Conservation (phyloP, 1,140 invertebrate species). For the Tachypleus tridentatus region DNA sequence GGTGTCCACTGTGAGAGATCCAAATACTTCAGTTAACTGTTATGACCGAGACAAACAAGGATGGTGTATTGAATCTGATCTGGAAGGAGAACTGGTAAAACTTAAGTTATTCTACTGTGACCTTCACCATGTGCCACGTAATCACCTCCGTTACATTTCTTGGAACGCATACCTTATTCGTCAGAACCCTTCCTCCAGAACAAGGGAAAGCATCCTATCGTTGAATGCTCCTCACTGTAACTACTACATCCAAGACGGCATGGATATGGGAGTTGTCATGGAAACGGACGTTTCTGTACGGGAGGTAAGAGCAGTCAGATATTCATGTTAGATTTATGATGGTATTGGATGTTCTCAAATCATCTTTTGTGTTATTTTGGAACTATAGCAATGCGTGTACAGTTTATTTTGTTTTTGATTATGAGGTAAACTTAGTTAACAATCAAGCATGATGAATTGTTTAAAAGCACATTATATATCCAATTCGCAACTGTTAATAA, state of each 20-base stretch:
- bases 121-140: conserved; percentile 68
- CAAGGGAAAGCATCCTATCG: conserved; percentile 38
- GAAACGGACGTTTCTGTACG: conserved; percentile 61
- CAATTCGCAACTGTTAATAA: too few relatives aligned
- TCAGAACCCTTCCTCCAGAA: conserved; percentile 29
- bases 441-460: too few relatives aligned
- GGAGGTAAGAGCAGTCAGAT: too few relatives aligned
- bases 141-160: conserved; percentile 60
- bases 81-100: conserved; percentile 58
- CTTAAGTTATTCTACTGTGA: conserved; percentile 65
- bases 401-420: too few relatives aligned
- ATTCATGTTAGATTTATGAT: too few relatives aligned
- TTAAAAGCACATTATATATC: too few relatives aligned
- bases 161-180: conserved; percentile 58
- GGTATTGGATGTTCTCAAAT: too few relatives aligned
- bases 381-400: too few relatives aligned
- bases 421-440: too few relatives aligned
- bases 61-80: conserved; percentile 66
- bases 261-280: conserved; percentile 72
- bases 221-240: conserved; percentile 62
- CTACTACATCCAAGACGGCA: conserved; percentile 70
- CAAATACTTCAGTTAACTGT: conserved; percentile 43
- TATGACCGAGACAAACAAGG: conserved; percentile 75
- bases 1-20: conserved; percentile 30
- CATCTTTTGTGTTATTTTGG: too few relatives aligned